A percentile compares a stretch with the other conserved stretches of the same genome.
These are phyloP conservation scores for Leptobrachium ailaonicum DNA, from an alignment of 2,113 vertebrate species.

Conservation along the genomic window DNA sequence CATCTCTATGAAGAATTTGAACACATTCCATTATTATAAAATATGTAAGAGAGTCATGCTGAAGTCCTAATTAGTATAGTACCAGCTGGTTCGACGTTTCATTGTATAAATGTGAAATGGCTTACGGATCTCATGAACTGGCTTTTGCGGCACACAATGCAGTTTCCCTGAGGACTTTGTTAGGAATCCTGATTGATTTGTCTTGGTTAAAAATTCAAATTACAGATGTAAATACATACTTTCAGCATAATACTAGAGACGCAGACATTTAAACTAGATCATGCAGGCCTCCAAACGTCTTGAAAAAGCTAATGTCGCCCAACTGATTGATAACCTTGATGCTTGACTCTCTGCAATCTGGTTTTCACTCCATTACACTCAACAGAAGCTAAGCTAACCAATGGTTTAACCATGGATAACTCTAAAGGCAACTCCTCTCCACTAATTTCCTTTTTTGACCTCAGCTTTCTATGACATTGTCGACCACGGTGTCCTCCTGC, in stretches of 20 bases:
- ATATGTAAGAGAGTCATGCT: not conserved
- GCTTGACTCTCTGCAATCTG: too few species aligned
- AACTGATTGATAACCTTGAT: too few species aligned
- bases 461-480: too few species aligned
- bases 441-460: too few species aligned
- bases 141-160: conserved; percentile 4
- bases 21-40: not conserved
- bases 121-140: conserved; percentile 18
- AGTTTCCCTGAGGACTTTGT: conserved; percentile 5
- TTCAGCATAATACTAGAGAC: not conserved
- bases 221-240: conserved; percentile 16
- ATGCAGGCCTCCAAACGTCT: too few species aligned
- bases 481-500: too few species aligned
- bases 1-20: not conserved
- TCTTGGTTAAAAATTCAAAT: not conserved
- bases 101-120: conserved; percentile 5
- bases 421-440: too few species aligned
- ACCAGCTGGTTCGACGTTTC: conserved; percentile 21
- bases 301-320: too few species aligned
- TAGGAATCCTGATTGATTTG: conserved; percentile 7
- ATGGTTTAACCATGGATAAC: too few species aligned
- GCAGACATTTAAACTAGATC: too few species aligned
- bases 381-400: too few species aligned
- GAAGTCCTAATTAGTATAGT: conserved; percentile 18
- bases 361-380: too few species aligned